Base-by-base conservation (phyloP, 2,797 vertebrate genomes). In the Bucorvus abyssinicus region DNA sequence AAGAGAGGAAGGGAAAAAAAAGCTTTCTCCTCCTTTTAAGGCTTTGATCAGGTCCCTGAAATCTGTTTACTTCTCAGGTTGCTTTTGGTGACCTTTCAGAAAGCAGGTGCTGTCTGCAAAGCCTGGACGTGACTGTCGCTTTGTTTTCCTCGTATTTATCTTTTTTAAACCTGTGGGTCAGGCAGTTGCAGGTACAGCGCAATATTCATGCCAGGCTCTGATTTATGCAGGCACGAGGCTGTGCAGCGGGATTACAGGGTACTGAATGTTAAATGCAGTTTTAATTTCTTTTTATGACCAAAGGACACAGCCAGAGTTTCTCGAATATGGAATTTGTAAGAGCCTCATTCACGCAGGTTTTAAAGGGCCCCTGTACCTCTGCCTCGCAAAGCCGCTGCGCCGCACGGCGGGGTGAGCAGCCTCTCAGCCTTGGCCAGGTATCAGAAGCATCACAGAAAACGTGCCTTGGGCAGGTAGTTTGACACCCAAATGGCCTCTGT, bases 221-320 rank as follows among this genome's bases (percentile, higher is more conserved):
- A 95, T 94, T 95, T 96, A 95, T 95, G 86, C 83, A 84, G 89
- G 88, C 90, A 38, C 83, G 71, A 77, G 91, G 82, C 84, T 70
- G 89, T 63, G 93, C 79, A 32, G 67, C 2, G 14, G 86, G 76
- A 92, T 95, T 84, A 91, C 81, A 88, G 86, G 70, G 69, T 60
- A 77, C 93, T 88, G 76, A 86, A 86, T 95, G 88, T 90, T 95
- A 94, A 69, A 83, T 90, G 90, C 84, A 73, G 74, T 30, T 95
- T 95, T 93, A 94, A 90, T 95, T 94, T 87, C 57, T 95, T 96
- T 96, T 92, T 81, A 84, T 92, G 93, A 90, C 81, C 78, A 32
- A 89, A 88, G 90, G 83, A 94, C 64, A 70, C 80, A 78, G 84
- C 60, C 90, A 60, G 89, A 68, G 59, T 71, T 95, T 77, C 81